These are phyloP conservation scores for Campoletis sonorensis DNA, from an alignment of 1,140 invertebrate species.

Conservation along the genomic window DNA sequence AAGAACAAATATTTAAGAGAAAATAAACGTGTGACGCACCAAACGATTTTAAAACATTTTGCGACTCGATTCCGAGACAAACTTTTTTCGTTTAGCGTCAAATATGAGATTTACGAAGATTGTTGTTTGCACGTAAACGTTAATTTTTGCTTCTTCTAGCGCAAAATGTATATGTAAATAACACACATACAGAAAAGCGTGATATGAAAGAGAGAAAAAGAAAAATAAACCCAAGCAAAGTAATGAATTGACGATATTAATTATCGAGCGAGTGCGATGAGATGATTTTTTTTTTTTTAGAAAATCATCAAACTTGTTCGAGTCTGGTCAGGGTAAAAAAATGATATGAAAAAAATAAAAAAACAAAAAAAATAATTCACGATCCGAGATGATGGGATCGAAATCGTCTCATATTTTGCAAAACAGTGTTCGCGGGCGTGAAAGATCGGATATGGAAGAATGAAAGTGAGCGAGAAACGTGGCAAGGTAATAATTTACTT, in stretches of 20 bases:
- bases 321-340: slow-evolving; percentile 14
- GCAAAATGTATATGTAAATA: background rate
- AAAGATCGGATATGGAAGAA: slow-evolving; percentile 26
- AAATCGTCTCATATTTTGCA: slow-evolving; percentile 59
- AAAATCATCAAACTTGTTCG: background rate
- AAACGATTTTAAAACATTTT: background rate
- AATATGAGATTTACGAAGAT: background rate
- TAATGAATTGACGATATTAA: background rate
- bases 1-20: background rate
- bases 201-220: background rate
- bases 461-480: slow-evolving; percentile 35
- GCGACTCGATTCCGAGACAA: background rate
- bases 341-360: background rate
- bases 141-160: slow-evolving; percentile 7
- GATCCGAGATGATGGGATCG: slow-evolving; percentile 28
- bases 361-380: background rate
- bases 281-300: background rate
- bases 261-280: background rate
- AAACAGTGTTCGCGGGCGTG: slow-evolving; percentile 50
- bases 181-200: background rate
- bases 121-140: slow-evolving; percentile 1
- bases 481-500: slow-evolving; percentile 29
- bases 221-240: background rate
- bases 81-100: background rate
- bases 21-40: background rate